Evolutionary conservation across 2,797 vertebrate species (phyloP), one percentile per base, ranked within the genome.

Genomic region (Megalops cyprinoides): DNA sequence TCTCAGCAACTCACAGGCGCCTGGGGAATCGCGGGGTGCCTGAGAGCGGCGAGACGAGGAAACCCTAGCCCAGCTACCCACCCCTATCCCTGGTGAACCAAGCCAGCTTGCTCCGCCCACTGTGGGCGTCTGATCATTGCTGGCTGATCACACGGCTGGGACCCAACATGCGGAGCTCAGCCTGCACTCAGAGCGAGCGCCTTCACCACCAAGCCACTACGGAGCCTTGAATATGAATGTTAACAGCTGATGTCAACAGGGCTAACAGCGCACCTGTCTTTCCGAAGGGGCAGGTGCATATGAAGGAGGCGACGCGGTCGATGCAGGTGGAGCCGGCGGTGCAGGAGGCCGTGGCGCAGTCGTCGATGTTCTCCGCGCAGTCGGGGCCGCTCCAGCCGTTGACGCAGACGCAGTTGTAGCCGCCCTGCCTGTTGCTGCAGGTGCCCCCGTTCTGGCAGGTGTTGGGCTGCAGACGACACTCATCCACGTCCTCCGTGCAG

Each of bases 401-500:
- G 44, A 95, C 95, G 0, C 95, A 96, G 20, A 96, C 94, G 18
- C 95, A 96, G 67, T 86, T 90, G 39, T 95, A 96, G 85, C 91
- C 85, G 10, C 94, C 94, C 0, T 85, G 77, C 56, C 86, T 81
- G 88, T 96, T 96, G 90, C 91, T 94, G 88, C 95, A 96, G 0
- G 95, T 96, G 0, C 95, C 95, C 0, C 95, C 95, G 0, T 96
- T 96, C 87, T 94, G 95, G 87, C 95, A 96, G 12, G 95, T 93
- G 85, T 96, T 96, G 60, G 95, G 95, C 90, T 96, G 95, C 83
- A 96, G 89, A 42, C 91, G 93, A 80, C 95, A 96, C 89, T 96
- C 95, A 4, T 96, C 94, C 81, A 96, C 95, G 5, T 96, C 95
- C 79, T 96, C 94, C 1, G 90, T 95, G 56, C 95, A 96, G 90